Percentiles rank a stretch among this genome's conserved stretches.
phyloP scores from a whole-genome alignment of 2,797 vertebrate genomes.

The Coranthus polyacanthus region DNA sequence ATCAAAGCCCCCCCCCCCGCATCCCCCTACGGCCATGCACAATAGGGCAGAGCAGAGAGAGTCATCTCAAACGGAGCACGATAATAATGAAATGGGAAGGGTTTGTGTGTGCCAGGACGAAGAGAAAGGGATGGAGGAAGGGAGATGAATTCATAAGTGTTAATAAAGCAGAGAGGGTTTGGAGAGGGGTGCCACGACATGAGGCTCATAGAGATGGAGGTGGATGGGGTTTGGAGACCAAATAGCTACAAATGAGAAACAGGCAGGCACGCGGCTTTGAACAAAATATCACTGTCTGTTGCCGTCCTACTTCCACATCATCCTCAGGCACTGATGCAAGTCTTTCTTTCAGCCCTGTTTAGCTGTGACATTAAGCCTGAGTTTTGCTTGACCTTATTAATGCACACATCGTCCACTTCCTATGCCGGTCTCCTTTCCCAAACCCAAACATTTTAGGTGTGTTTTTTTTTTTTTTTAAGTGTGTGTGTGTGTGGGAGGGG shows the following conservation, averaged over 20 bases:
- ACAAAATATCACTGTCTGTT: slow-evolving; percentile 62
- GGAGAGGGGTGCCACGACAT: slow-evolving; percentile 18
- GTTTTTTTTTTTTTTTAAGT: not conserved
- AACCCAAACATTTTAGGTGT: slow-evolving; percentile 17
- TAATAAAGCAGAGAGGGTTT: slow-evolving; percentile 45
- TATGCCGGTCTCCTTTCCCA: slow-evolving; percentile 13
- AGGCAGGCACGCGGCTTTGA: slow-evolving; percentile 26
- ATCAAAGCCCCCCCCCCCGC: slow-evolving; percentile 42
- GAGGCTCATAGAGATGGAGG: slow-evolving; percentile 16
- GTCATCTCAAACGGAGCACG: slow-evolving; percentile 38
- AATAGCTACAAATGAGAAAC: slow-evolving; percentile 28
- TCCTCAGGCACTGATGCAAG: slow-evolving; percentile 34
- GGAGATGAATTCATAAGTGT: slow-evolving; percentile 40
- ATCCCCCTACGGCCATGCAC: slow-evolving; percentile 29
- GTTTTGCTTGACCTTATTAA: slow-evolving; percentile 11
- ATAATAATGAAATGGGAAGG: slow-evolving; percentile 34
- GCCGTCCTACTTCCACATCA: slow-evolving; percentile 35
- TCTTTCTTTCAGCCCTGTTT: slow-evolving; percentile 13
- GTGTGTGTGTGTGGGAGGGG: not conserved
- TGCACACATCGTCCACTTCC: not conserved
- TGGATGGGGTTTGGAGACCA: slow-evolving; percentile 9
- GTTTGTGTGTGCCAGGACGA: not conserved
- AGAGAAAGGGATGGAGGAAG: slow-evolving; percentile 8
- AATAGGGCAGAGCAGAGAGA: slow-evolving; percentile 36
- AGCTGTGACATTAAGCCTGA: slow-evolving; percentile 2